These are phyloP conservation scores for Natrix natrix DNA, from an alignment of 2,797 vertebrate genomes.

Conservation along the genomic window DNA sequence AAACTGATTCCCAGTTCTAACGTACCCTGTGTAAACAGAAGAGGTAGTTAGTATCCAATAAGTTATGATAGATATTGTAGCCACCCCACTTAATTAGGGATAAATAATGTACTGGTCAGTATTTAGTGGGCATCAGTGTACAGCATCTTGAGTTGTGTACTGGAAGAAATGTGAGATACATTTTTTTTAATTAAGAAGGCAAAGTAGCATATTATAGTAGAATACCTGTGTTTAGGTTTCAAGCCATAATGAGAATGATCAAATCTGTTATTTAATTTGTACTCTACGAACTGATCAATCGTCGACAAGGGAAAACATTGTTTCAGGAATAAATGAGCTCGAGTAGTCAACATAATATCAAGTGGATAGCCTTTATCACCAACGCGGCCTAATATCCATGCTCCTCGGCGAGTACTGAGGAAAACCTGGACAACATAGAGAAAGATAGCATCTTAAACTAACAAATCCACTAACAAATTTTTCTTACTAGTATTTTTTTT, in stretches of 20 bases:
- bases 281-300: constrained; percentile 66
- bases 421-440: constrained; percentile 77
- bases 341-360: constrained; percentile 66
- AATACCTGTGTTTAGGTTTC: constrained; percentile 85
- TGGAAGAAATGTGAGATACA: neutral
- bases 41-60: neutral
- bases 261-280: constrained; percentile 72
- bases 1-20: neutral
- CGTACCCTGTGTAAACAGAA: neutral
- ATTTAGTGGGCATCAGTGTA: neutral
- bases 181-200: neutral
- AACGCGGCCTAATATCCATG: constrained; percentile 83
- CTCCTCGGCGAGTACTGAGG: constrained; percentile 85
- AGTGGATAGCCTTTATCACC: constrained; percentile 76
- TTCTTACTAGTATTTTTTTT: neutral
- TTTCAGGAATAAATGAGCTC: constrained; percentile 56
- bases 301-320: constrained; percentile 50
- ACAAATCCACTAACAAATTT: neutral
- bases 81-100: neutral
- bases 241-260: constrained; percentile 81
- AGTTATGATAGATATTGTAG: neutral
- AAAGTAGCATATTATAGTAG: neutral
- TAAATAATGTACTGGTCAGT: neutral
- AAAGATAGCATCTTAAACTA: neutral
- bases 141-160: neutral